Percentiles rank a stretch among this genome's conserved stretches.
These are phyloP conservation scores for Drosophila ananassae DNA, from an alignment of 1,140 invertebrate genomes.

Conservation along the genomic window DNA sequence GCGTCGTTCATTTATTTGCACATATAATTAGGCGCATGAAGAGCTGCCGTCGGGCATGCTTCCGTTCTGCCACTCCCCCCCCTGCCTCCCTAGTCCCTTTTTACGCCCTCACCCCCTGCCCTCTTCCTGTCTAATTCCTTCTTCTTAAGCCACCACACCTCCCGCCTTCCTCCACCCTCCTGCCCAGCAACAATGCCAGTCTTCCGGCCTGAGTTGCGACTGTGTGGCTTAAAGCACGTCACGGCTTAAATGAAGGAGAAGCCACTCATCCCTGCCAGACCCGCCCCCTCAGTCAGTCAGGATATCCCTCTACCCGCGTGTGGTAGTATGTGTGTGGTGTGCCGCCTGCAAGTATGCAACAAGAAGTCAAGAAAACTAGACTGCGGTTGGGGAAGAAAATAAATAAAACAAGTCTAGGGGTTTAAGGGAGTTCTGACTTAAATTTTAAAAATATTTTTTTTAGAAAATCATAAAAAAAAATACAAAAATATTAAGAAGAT, in stretches of 20 bases:
- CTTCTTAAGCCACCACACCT: not conserved
- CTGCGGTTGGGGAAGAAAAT: not conserved
- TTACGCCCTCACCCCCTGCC: not conserved
- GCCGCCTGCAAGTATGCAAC: slow-evolving; percentile 60
- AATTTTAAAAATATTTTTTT: too few species aligned
- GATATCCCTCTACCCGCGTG: not conserved
- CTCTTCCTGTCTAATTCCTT: slow-evolving; percentile 5
- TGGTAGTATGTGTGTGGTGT: slow-evolving; percentile 17
- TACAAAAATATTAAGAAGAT: too few species aligned
- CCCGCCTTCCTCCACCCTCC: not conserved
- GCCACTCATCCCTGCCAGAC: not conserved
- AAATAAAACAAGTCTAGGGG: too few species aligned
- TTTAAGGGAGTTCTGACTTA: too few species aligned
- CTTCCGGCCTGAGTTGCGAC: slow-evolving; percentile 22
- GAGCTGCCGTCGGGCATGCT: slow-evolving; percentile 63
- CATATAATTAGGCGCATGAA: slow-evolving; percentile 79
- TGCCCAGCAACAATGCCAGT: slow-evolving; percentile 26
- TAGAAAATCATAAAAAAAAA: too few species aligned
- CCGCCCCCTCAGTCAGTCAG: too few species aligned
- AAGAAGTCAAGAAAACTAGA: slow-evolving; percentile 15
- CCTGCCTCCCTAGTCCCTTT: not conserved
- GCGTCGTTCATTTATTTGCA: slow-evolving; percentile 81
- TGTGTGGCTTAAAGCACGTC: slow-evolving; percentile 42
- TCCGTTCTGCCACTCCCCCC: slow-evolving; percentile 35
- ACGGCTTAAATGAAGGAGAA: slow-evolving; percentile 33